These are phyloP conservation scores for Drosophila chauvacae DNA, from an alignment of 1,140 invertebrate genomes.

Conservation along the genomic window DNA sequence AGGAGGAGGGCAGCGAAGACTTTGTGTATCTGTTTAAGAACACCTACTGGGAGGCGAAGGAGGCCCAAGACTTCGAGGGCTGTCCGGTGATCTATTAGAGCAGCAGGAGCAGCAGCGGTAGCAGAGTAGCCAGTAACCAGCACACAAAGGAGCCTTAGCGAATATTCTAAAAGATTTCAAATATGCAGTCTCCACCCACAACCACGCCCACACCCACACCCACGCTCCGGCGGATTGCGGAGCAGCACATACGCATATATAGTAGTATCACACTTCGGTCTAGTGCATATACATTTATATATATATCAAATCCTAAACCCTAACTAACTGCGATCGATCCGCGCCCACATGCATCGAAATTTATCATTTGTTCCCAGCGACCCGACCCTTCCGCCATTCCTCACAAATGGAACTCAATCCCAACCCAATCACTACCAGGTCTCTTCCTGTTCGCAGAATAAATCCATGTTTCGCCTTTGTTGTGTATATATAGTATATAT, in stretches of 20 bases:
- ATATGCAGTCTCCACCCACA: constrained; percentile 48
- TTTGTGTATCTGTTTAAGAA: constrained; percentile 94
- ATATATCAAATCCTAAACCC: constrained; percentile 18
- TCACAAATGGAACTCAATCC: constrained; percentile 35
- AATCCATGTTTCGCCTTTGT: constrained; percentile 65
- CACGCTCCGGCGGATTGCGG: constrained; percentile 22
- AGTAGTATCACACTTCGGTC: constrained; percentile 41
- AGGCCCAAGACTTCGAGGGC: constrained; percentile 93
- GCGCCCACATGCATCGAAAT: constrained; percentile 28
- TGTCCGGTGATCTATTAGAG: constrained; percentile 97
- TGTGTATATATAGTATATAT: constrained; percentile 56
- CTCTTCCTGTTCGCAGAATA: constrained; percentile 41
- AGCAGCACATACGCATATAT: constrained; percentile 47
- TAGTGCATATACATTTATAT: constrained; percentile 35
- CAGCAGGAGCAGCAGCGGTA: not conserved
- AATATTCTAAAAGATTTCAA: constrained; percentile 64
- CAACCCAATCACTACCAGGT: constrained; percentile 7
- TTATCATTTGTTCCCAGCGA: constrained; percentile 10
- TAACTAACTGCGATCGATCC: constrained; percentile 35
- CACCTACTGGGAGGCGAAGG: constrained; percentile 97
- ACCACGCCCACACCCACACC: constrained; percentile 27
- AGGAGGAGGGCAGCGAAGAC: constrained; percentile 91
- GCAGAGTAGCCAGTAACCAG: constrained; percentile 9
- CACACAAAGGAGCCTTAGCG: constrained; percentile 57
- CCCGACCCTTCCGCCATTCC: constrained; percentile 9